These are phyloP conservation scores for Elanoides forficatus DNA, from an alignment of 2,113 vertebrate genomes.

Conservation along the genomic window DNA sequence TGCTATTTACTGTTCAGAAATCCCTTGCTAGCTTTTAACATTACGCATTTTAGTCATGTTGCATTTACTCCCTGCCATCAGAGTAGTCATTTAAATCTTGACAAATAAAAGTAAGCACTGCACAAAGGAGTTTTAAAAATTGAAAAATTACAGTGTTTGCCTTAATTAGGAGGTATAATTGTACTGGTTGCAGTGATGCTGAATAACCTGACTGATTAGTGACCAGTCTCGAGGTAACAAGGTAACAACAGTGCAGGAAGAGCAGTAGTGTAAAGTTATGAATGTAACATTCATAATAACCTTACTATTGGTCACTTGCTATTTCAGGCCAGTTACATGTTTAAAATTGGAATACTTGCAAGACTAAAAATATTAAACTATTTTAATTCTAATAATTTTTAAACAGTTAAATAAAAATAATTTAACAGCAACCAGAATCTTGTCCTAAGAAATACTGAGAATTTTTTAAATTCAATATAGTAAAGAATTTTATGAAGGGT, in stretches of 20 bases:
- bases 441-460: not conserved
- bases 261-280: not conserved
- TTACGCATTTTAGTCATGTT: too few species aligned
- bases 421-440: not conserved
- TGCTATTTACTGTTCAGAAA: too few species aligned
- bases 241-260: not conserved
- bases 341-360: not conserved
- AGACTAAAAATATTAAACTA: not conserved
- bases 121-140: too few species aligned
- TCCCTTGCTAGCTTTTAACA: too few species aligned
- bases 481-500: not conserved
- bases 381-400: not conserved
- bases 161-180: too few species aligned
- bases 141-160: too few species aligned
- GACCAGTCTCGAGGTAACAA: not conserved
- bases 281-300: not conserved
- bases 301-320: not conserved
- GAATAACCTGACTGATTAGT: too few species aligned
- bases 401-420: not conserved
- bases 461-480: not conserved
- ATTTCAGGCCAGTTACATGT: not conserved
- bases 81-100: too few species aligned
- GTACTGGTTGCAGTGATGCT: too few species aligned
- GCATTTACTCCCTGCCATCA: too few species aligned
- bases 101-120: too few species aligned